A percentile compares a stretch with the other conserved stretches of the same genome.
These are phyloP conservation scores for Taurulus bubalis DNA, from an alignment of 2,113 vertebrate species.

Conservation along the genomic window DNA sequence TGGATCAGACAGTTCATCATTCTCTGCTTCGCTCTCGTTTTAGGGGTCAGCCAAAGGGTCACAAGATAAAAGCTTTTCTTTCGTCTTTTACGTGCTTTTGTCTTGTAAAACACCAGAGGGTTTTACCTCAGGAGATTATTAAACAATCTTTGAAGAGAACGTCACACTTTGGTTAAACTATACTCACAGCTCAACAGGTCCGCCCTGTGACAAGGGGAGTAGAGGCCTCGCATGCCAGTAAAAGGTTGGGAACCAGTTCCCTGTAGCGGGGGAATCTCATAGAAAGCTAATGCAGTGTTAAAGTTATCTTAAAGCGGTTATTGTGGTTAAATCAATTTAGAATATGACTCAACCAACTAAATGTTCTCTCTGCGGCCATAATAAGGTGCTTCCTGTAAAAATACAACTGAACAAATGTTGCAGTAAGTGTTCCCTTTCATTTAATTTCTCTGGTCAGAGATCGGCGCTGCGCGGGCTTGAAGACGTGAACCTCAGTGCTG, in stretches of 20 bases:
- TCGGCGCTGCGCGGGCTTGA: slow-evolving; percentile 20
- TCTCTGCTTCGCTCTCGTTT: neutral
- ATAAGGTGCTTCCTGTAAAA: neutral
- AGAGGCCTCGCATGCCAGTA: neutral
- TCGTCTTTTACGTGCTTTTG: neutral
- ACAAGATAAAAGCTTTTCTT: neutral
- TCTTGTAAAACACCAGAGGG: neutral
- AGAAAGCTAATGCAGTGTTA: neutral
- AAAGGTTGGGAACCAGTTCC: neutral
- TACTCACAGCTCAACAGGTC: neutral
- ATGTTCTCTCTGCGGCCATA: slow-evolving; percentile 11
- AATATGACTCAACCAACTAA: neutral
- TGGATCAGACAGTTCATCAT: slow-evolving; percentile 16
- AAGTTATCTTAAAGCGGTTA: neutral
- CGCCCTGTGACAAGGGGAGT: neutral
- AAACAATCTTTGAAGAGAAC: neutral
- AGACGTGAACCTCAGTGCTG: slow-evolving; percentile 37
- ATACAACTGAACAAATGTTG: slow-evolving; percentile 20
- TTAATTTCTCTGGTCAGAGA: slow-evolving; percentile 17
- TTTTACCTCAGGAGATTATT: neutral
- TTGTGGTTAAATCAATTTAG: slow-evolving; percentile 19
- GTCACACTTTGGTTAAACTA: neutral
- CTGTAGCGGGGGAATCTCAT: neutral
- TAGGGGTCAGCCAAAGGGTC: neutral
- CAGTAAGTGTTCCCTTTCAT: neutral